phyloP scores from a whole-genome alignment of 2,797 vertebrate species.

The Argya squamiceps region DNA sequence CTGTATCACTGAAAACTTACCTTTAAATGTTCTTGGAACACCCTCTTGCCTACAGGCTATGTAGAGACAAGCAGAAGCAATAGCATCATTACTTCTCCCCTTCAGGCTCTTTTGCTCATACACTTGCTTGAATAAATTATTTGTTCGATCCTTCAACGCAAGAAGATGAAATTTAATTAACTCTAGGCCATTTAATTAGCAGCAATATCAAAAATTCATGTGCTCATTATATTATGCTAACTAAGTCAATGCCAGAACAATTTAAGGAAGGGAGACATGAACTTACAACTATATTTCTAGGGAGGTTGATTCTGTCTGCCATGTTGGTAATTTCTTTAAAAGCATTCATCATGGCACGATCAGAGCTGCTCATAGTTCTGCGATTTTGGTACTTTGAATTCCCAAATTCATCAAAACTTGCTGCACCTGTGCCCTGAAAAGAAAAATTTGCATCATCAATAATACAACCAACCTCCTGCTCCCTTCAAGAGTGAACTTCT shows the following conservation, averaged over 20 bases:
- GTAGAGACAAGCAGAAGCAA: constrained; percentile 97
- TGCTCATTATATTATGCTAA: constrained; percentile 75
- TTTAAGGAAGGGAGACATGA: constrained; percentile 39
- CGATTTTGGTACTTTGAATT: constrained; percentile 98
- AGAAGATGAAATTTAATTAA: constrained; percentile 76
- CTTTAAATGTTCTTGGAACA: constrained; percentile 98
- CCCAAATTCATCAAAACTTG: constrained; percentile 98
- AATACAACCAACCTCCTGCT: background rate
- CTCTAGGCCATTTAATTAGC: constrained; percentile 75
- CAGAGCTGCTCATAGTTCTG: constrained; percentile 97
- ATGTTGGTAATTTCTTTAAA: constrained; percentile 98
- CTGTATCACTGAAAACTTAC: constrained; percentile 69
- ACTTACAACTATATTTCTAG: constrained; percentile 96
- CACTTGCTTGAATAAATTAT: constrained; percentile 99
- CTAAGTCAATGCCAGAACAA: constrained; percentile 62
- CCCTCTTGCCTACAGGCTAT: constrained; percentile 98
- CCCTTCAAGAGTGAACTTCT: background rate
- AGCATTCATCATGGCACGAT: constrained; percentile 97
- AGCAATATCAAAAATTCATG: constrained; percentile 75
- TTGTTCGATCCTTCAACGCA: constrained; percentile 93
- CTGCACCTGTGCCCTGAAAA: constrained; percentile 92
- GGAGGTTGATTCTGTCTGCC: constrained; percentile 98
- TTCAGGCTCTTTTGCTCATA: constrained; percentile 99
- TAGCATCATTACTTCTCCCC: constrained; percentile 96
- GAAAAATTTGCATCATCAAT: background rate